Evolutionary conservation across 2,113 vertebrate species (phyloP).

Genomic region (Odontophorus gujanensis): DNA sequence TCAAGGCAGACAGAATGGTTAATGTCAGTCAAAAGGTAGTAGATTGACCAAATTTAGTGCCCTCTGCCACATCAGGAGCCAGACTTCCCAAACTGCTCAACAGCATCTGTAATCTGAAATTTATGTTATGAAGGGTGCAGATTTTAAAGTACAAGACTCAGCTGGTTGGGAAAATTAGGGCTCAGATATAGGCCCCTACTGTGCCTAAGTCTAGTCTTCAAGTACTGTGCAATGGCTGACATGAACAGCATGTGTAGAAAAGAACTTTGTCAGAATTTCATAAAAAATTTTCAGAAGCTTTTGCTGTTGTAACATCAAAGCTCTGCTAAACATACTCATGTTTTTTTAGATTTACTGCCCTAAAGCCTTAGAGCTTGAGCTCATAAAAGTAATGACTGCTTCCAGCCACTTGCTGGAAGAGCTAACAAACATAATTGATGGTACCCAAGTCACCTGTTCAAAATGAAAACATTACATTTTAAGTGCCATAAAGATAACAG

Average conservation of each 20-base stretch:
- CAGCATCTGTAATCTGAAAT: neutral
- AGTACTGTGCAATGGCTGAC: neutral
- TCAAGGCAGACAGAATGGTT: neutral
- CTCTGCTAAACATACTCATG: neutral
- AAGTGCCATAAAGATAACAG: neutral
- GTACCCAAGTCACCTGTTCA: neutral
- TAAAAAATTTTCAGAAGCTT: neutral
- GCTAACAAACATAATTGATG: neutral
- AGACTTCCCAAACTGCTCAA: neutral
- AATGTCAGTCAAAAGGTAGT: neutral
- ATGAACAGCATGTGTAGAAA: neutral
- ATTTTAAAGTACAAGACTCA: neutral
- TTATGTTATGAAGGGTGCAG: neutral
- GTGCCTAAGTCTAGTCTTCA: neutral
- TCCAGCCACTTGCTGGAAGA: neutral
- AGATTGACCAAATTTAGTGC: neutral
- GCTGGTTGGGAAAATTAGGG: rapidly evolving
- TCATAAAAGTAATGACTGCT: neutral
- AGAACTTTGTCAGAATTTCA: neutral
- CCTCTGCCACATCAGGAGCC: neutral
- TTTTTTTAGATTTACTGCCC: neutral
- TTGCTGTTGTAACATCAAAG: neutral
- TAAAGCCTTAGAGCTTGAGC: neutral
- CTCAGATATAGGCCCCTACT: neutral
- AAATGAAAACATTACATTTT: neutral